Conservation (phyloP, 1,140 invertebrate species). For the Dreissena polymorpha region DNA sequence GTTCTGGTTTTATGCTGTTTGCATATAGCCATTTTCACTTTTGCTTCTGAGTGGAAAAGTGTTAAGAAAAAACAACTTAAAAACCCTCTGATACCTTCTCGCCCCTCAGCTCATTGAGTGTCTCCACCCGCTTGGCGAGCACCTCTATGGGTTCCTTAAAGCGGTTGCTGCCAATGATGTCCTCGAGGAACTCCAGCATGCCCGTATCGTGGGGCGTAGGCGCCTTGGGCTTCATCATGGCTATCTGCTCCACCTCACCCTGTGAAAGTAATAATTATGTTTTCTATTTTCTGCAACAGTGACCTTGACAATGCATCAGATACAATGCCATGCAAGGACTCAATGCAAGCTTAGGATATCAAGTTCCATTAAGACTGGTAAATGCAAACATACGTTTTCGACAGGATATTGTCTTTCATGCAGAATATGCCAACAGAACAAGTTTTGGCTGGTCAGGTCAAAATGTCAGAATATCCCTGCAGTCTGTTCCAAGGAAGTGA, state of each 20-base stretch:
- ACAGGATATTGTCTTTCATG: no score
- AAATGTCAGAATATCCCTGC: no score
- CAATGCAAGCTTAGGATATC: background rate
- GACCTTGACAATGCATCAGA: background rate
- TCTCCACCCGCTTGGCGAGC: conserved; percentile 88
- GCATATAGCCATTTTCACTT: no score
- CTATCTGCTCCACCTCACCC: conserved; percentile 99
- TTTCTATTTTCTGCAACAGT: background rate
- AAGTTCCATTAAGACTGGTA: background rate
- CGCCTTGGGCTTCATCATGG: conserved; percentile 99
- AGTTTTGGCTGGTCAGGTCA: no score
- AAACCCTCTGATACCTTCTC: conserved; percentile 84
- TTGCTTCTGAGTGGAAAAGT: background rate
- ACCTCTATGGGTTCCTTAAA: conserved; percentile 91
- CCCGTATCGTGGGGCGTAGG: conserved; percentile 90
- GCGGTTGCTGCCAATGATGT: conserved; percentile 96
- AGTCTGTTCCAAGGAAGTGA: no score
- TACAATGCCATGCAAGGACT: background rate
- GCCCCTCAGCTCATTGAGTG: conserved; percentile 88
- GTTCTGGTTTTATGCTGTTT: no score
- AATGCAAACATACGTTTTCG: background rate
- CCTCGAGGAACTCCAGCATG: conserved; percentile 99
- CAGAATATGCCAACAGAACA: no score
- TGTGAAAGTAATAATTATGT: no score
- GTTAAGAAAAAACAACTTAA: background rate